phyloP scores from a whole-genome alignment of 2,113 vertebrate species.

The Patagioenas fasciata region DNA sequence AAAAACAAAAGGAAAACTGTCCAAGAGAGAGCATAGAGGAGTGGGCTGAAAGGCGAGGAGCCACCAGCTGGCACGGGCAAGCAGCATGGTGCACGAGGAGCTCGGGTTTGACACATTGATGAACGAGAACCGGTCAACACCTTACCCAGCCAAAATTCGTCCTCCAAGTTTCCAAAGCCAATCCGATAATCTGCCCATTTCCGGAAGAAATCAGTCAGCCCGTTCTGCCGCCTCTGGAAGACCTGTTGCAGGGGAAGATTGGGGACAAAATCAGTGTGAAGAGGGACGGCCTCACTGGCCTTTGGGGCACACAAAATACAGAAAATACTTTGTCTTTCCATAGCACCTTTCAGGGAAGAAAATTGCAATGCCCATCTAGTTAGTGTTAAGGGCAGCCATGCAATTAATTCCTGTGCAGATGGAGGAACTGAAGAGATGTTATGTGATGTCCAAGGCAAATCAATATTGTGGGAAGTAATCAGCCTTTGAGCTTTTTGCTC shows the following conservation, averaged over 20 bases:
- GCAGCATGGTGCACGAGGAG: not conserved
- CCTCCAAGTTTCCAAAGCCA: slow-evolving; percentile 95
- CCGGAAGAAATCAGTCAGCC: slow-evolving; percentile 93
- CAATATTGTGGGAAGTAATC: not conserved
- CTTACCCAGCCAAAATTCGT: slow-evolving; percentile 98
- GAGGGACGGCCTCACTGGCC: fast-evolving
- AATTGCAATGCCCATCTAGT: not conserved
- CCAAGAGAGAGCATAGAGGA: not conserved
- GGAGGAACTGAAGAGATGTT: not conserved
- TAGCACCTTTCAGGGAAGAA: not conserved
- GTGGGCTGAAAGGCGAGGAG: slow-evolving; percentile 1
- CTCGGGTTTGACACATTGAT: not conserved
- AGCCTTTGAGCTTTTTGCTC: not conserved
- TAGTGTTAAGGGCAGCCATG: not conserved
- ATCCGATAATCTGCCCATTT: slow-evolving; percentile 93
- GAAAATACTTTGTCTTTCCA: not conserved
- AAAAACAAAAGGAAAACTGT: slow-evolving; percentile 24
- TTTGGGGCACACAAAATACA: not conserved
- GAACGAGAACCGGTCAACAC: not conserved
- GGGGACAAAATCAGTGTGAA: not conserved
- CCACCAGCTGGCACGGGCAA: not conserved
- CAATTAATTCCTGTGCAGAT: not conserved
- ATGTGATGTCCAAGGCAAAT: not conserved
- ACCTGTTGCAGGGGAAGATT: slow-evolving; percentile 74
- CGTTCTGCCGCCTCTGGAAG: slow-evolving; percentile 95